Conservation (phyloP, 2,888 invertebrate species). For the Galerucella pusilla region DNA sequence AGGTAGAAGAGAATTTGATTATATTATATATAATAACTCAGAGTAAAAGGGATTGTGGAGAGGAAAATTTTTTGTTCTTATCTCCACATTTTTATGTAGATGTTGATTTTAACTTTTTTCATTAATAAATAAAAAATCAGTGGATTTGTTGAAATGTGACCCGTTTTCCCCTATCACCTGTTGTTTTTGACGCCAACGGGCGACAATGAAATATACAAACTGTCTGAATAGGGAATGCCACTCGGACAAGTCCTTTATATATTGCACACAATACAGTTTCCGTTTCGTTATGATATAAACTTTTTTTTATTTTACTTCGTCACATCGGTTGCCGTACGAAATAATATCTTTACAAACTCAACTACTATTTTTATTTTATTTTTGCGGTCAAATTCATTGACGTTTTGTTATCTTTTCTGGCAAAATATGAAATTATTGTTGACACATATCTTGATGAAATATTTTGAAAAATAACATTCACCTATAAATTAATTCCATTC, state of each 20-base stretch:
- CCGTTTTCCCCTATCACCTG: too few species aligned
- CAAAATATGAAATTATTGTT: slow-evolving; percentile 3
- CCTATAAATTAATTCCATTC: not conserved
- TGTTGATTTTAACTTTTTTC: too few species aligned
- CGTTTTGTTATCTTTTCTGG: not conserved
- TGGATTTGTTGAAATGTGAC: too few species aligned
- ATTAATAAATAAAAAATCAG: too few species aligned
- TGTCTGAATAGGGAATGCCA: too few species aligned
- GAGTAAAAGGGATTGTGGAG: not conserved
- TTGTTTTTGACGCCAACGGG: too few species aligned
- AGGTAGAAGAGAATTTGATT: too few species aligned
- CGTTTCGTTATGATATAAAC: not conserved
- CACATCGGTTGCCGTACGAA: not conserved
- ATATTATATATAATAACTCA: not conserved
- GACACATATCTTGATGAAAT: not conserved
- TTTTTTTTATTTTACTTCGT: not conserved
- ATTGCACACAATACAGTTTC: not conserved
- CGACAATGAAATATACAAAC: too few species aligned
- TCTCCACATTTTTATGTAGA: too few species aligned
- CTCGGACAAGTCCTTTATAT: too few species aligned
- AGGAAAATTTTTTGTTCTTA: too few species aligned
- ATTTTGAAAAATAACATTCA: not conserved
- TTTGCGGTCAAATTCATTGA: not conserved
- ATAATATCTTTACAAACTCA: not conserved
- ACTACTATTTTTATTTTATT: not conserved